These are phyloP conservation scores for Danio jaintianensis DNA, from an alignment of 2,797 vertebrate species.

Conservation along the genomic window DNA sequence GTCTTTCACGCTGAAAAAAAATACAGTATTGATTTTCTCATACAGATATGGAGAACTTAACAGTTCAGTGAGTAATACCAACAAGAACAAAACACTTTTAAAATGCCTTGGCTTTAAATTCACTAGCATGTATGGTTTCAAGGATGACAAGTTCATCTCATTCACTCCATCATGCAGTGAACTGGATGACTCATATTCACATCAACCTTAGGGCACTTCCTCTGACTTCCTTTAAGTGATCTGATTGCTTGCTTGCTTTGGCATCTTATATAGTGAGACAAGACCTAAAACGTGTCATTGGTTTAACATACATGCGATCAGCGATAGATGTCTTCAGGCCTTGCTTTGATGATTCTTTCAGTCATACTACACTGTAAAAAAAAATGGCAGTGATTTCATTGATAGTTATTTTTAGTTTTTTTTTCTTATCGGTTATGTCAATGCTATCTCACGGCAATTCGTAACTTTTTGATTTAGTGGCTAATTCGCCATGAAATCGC, in stretches of 20 bases:
- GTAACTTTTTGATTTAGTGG: too few species aligned
- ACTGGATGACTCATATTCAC: conserved; percentile 1
- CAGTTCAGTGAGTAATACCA: background rate
- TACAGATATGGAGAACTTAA: conserved; percentile 14
- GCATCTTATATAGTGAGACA: background rate
- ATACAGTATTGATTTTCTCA: background rate
- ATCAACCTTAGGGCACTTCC: background rate
- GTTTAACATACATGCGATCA: background rate
- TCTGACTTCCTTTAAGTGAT: background rate
- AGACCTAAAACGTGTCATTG: background rate
- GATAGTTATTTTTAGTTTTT: too few species aligned
- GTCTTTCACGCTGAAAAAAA: background rate
- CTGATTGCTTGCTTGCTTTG: conserved; percentile 1
- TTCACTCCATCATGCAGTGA: background rate
- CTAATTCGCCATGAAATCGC: too few species aligned
- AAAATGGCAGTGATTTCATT: too few species aligned
- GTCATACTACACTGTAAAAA: too few species aligned
- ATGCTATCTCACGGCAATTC: too few species aligned
- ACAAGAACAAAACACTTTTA: background rate
- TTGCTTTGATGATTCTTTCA: background rate
- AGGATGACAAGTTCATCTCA: background rate
- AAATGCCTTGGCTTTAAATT: conserved; percentile 1
- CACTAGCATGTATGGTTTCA: background rate
- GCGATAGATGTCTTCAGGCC: background rate
- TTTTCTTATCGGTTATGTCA: too few species aligned